A percentile compares a stretch with the other conserved stretches of the same genome.
Evolutionary conservation across 2,113 vertebrate genomes (phyloP).

Genomic region (Onychostoma macrolepis): DNA sequence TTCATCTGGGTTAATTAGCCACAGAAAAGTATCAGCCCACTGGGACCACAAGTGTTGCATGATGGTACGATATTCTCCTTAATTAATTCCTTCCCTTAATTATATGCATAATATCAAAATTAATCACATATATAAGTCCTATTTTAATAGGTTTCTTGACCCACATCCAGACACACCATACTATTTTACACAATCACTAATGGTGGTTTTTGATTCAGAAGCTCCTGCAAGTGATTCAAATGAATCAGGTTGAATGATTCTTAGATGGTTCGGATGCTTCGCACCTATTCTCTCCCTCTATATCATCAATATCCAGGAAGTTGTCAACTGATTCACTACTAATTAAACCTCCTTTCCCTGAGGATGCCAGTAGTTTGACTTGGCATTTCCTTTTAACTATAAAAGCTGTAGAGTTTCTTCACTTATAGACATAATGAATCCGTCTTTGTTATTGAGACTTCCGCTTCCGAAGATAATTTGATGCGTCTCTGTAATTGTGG

Average conservation of each 20-base stretch:
- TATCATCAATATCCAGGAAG: background rate
- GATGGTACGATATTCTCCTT: background rate
- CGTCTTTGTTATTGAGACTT: slow-evolving; percentile 51
- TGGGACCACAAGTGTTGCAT: background rate
- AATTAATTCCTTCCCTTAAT: slow-evolving; percentile 12
- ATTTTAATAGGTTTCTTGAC: background rate
- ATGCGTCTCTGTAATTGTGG: slow-evolving; percentile 58
- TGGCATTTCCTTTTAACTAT: background rate
- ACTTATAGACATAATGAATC: slow-evolving; percentile 19
- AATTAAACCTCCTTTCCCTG: background rate
- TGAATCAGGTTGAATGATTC: background rate
- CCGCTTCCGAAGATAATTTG: slow-evolving; percentile 28
- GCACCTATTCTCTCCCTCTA: background rate
- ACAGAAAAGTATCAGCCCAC: background rate
- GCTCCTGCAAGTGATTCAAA: background rate
- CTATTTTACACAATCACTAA: background rate
- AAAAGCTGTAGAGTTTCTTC: background rate
- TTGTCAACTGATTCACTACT: background rate
- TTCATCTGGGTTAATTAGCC: background rate
- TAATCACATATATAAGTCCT: background rate
- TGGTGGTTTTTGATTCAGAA: background rate
- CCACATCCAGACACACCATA: background rate
- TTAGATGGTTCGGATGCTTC: background rate
- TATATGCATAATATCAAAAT: background rate
- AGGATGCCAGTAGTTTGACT: background rate